Evolutionary conservation across 2,888 invertebrate species (phyloP), one percentile per base, ranked within the genome.

Genomic region (Tetragonula carbonaria): DNA sequence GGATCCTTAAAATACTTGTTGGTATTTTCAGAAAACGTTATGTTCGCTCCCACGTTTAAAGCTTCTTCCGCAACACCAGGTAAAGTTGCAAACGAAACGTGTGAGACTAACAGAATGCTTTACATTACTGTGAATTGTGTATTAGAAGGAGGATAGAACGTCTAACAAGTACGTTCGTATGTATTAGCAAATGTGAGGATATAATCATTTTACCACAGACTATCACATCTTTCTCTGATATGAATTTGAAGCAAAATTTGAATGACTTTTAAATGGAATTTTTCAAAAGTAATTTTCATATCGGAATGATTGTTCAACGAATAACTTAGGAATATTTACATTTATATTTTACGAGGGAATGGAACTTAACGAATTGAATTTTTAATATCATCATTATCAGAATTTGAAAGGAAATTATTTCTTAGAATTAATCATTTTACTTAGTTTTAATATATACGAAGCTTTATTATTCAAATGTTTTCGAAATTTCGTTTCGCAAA

Each of bases 31-130:
- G 96, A 96, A 95, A 95, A 96, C 95, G 95, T 96, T 95, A 97
- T 97, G 96, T 96, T 97, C 94, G 96, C 96, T 91, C 97, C 97
- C 91, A 97, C 96, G 94, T 98, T 97, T 96, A 97, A 97, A 95
- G 97, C 97, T 92, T 97, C 96, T 93, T 96, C 97, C 91, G 95
- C 96, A 86, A 96, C 96, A 91, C 96, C 97, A 96, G 97, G 97
- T 97, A 97, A 95, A 86, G 28, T 72, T 84, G 73, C 59, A 73
- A 73, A 66, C 70, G 74, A 74, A 71, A 74, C 68, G 78, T 70
- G 82, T 79, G 83, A 86, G 70, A 88, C 78, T 88, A 88, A 88
- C 81, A 57, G 33, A 65, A 53, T 84, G 82, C 53, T 79, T 81
- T 74, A 62, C 74, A 53, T 13, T 68, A 50, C 59, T 74, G 57